Evolutionary conservation across 35 echinoderm and acorn worm genomes (phyloP), one percentile per base, ranked within the genome.

Genomic region (Apostichopus parvimensis): DNA sequence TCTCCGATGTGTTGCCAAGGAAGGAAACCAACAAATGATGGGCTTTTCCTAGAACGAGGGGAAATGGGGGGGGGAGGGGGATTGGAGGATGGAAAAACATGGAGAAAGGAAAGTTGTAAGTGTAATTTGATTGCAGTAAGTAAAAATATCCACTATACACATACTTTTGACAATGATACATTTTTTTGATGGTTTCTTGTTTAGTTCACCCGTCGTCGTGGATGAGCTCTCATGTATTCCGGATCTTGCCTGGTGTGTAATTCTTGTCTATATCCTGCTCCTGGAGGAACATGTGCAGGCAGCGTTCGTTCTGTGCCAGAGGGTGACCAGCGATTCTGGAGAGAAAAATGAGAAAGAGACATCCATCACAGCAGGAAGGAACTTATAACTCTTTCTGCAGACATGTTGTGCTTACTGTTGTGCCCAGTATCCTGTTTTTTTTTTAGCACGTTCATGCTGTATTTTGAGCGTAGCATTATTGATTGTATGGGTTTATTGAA

Each of bases 271-370:
- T 94, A 25, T 72, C 82, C 18, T 87, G 87, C 4, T 98, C 97
- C 53, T 96, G 97, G 5, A 98, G 93, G 76, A 98, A 98, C 97
- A 98, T 98, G 88, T 98, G 97, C 55, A 98, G 93, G 91, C 94
- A 96, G 83, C 92, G 91, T 87, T 98, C 97, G 24, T 94, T 98
- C 85, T 98, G 97, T 22, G 97, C 97, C 8, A 98, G 93, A 13
- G 97, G 97, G 87, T 98, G 97, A 26, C 97, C 97, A 60, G 97
- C 93, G 56, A 98, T 95, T 90, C 97, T 98, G 79, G 58, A 79
- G 88, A 87, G 10, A 73, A 5, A 70, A 11, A 78, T 45, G 34
- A 45, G 34, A 45, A 45, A 45, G 34, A 45, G 34, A 45, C 34
- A 45, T 45, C 34, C 34, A 45, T 45, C 34, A 45, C 34, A 45